Evolutionary conservation across 2,888 invertebrate genomes (phyloP).

Genomic region (Lasius platythorax): DNA sequence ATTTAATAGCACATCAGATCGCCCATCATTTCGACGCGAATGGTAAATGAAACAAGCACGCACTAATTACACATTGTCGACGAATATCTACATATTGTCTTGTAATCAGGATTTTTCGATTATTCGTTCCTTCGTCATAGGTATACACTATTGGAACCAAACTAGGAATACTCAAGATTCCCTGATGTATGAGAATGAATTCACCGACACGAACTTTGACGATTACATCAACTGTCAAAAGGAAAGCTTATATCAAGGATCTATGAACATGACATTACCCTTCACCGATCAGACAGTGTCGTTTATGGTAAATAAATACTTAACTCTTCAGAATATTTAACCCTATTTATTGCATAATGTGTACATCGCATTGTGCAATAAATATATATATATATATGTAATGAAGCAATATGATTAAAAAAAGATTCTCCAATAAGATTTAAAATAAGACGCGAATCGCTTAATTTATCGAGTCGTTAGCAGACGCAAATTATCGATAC

Average conservation of each 20-base stretch:
- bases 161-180: conserved; percentile 62
- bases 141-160: conserved; percentile 76
- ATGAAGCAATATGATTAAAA: not conserved
- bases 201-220: conserved; percentile 58
- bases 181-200: conserved; percentile 47
- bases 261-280: conserved; percentile 67
- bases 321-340: not conserved
- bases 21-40: conserved; percentile 78
- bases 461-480: conserved; percentile 36
- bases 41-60: conserved; percentile 68
- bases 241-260: conserved; percentile 55
- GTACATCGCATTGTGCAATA: not conserved
- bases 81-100: not conserved
- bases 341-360: not conserved
- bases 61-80: not conserved
- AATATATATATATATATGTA: not conserved
- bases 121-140: conserved; percentile 58
- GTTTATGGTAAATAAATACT: conserved; percentile 67
- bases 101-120: not conserved
- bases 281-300: conserved; percentile 67
- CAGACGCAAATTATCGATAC: conserved; percentile 19
- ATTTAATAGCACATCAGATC: conserved; percentile 77
- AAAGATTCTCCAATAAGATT: not conserved
- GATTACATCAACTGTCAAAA: conserved; percentile 72
- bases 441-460: conserved; percentile 1